A percentile compares a stretch with the other conserved stretches of the same genome.
Evolutionary conservation across 2,888 invertebrate genomes (phyloP).

Genomic region (Ichneumoninae sp.): DNA sequence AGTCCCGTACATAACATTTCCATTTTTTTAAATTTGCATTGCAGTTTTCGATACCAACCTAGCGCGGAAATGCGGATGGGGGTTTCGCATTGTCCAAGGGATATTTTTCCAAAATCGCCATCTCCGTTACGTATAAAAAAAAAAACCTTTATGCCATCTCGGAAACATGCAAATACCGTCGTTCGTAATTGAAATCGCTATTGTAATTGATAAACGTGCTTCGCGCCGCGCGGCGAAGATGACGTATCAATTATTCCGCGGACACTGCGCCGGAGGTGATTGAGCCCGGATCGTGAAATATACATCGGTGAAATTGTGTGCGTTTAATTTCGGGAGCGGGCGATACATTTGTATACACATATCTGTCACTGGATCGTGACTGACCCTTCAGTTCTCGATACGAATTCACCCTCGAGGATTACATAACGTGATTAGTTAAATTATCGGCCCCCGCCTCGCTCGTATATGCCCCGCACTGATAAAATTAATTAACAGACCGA

Average conservation of each 20-base stretch:
- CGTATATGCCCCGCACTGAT: constrained; percentile 62
- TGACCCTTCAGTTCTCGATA: not conserved
- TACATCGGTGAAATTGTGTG: not conserved
- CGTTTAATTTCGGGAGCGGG: not conserved
- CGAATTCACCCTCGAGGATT: constrained; percentile 50
- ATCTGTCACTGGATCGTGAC: not conserved
- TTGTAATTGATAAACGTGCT: not conserved
- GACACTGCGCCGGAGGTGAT: not conserved
- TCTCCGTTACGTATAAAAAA: not conserved
- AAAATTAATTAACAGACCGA: constrained; percentile 69
- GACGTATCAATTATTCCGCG: not conserved
- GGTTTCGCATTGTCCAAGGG: not conserved
- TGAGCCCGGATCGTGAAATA: not conserved
- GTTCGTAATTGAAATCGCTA: not conserved
- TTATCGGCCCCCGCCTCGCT: constrained; percentile 44
- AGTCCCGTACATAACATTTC: too few relatives aligned
- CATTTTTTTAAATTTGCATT: too few relatives aligned
- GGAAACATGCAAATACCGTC: not conserved
- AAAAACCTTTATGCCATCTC: not conserved
- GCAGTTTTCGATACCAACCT: too few relatives aligned
- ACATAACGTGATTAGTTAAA: constrained; percentile 63
- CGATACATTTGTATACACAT: not conserved
- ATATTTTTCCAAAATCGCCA: not conserved
- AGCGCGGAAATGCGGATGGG: too few relatives aligned
- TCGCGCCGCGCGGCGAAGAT: not conserved